These are phyloP conservation scores for Aldabrachelys gigantea DNA, from an alignment of 2,113 vertebrate species.

Conservation along the genomic window DNA sequence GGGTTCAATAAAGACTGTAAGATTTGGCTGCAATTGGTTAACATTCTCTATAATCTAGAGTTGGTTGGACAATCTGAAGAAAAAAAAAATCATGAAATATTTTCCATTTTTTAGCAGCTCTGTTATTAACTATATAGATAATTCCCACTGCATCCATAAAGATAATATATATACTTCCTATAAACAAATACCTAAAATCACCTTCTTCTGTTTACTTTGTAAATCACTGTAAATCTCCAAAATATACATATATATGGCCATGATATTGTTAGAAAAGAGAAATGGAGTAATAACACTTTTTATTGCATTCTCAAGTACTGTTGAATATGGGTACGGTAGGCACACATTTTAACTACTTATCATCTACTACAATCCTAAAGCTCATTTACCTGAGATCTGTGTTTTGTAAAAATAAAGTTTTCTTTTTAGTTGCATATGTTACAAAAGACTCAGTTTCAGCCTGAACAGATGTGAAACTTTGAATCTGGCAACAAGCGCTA, in stretches of 20 bases:
- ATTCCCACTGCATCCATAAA: neutral
- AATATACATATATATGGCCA: slow-evolving; percentile 9
- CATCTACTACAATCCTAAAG: slow-evolving; percentile 64
- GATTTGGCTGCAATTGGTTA: neutral
- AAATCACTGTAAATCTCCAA: slow-evolving; percentile 39
- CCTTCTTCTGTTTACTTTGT: neutral
- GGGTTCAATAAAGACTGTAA: neutral
- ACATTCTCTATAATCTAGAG: neutral
- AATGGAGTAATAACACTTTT: slow-evolving; percentile 23
- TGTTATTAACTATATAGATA: neutral
- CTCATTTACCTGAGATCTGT: slow-evolving; percentile 81
- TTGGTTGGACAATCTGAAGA: neutral
- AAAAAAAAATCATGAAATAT: neutral
- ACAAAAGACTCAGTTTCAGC: slow-evolving; percentile 68
- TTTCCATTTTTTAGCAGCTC: neutral
- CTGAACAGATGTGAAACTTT: slow-evolving; percentile 51
- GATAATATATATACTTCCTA: neutral
- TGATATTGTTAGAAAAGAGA: neutral
- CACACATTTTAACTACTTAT: slow-evolving; percentile 61
- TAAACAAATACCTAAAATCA: slow-evolving; percentile 18
- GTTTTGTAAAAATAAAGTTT: slow-evolving; percentile 73
- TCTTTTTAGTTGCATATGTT: slow-evolving; percentile 65
- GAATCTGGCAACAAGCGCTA: slow-evolving; percentile 57
- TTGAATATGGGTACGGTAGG: slow-evolving; percentile 60
- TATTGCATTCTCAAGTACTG: slow-evolving; percentile 65